Evolutionary conservation across 2,888 invertebrate species (phyloP).

Genomic region (Tachina lurida): DNA sequence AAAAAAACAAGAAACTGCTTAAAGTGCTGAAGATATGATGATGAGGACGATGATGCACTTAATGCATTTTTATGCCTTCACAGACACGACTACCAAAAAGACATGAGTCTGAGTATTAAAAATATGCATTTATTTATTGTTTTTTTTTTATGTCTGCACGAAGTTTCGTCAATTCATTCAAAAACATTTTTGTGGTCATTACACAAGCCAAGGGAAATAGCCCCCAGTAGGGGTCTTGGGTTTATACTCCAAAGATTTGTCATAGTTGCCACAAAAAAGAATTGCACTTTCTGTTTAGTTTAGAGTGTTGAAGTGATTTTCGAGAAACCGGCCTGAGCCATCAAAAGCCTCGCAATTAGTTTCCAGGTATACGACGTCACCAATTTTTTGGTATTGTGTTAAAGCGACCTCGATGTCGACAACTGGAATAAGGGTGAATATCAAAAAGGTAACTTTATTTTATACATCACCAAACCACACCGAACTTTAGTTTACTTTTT

Average conservation of each 20-base stretch:
- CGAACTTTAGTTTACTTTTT: no score
- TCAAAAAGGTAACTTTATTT: no score
- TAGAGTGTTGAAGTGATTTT: no score
- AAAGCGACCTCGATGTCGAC: no score
- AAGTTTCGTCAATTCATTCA: conserved; percentile 63
- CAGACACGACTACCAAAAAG: conserved; percentile 57
- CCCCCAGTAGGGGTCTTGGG: not conserved
- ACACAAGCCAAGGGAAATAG: conserved; percentile 25
- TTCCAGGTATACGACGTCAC: no score
- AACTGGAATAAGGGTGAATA: no score
- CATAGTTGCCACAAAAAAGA: no score
- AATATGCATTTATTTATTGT: conserved; percentile 50
- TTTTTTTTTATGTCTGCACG: conserved; percentile 61
- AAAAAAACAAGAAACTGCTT: conserved; percentile 50
- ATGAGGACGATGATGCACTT: conserved; percentile 55
- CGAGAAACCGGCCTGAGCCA: no score
- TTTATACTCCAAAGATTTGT: not conserved
- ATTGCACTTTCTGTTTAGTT: no score
- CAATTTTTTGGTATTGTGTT: no score
- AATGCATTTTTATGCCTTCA: conserved; percentile 68
- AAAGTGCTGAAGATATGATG: conserved; percentile 53
- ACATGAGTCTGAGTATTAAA: conserved; percentile 45
- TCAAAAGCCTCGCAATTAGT: no score
- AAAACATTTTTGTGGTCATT: conserved; percentile 53
- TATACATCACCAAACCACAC: no score